These are phyloP conservation scores for Sminthurides bifidus DNA, from an alignment of 1,140 invertebrate genomes.

Conservation along the genomic window DNA sequence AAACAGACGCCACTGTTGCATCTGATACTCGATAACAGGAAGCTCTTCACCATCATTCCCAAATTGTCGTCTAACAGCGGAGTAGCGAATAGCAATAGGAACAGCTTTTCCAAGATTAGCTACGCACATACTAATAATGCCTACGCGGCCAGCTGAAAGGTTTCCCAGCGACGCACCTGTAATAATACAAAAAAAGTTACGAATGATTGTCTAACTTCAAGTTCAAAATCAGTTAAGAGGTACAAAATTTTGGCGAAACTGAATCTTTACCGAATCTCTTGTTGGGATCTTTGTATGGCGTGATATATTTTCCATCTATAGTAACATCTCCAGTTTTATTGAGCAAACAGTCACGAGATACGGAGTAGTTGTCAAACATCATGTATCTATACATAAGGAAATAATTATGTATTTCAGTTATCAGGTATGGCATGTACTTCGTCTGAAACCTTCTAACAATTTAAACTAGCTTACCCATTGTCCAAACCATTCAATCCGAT, in stretches of 20 bases:
- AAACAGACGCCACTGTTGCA: slow-evolving; percentile 49
- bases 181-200: neutral
- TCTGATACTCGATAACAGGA: slow-evolving; percentile 49
- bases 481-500: slow-evolving; percentile 76
- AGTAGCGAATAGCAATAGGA: slow-evolving; percentile 47
- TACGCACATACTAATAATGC: slow-evolving; percentile 37
- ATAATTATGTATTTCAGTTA: neutral
- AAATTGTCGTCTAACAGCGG: slow-evolving; percentile 47
- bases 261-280: slow-evolving; percentile 37
- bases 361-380: slow-evolving; percentile 43
- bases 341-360: slow-evolving; percentile 43
- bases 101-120: slow-evolving; percentile 41
- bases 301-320: slow-evolving; percentile 43
- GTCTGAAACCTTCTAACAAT: neutral
- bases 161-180: slow-evolving; percentile 63
- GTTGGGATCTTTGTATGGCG: slow-evolving; percentile 39
- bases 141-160: slow-evolving; percentile 52
- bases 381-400: slow-evolving; percentile 38
- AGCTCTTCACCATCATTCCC: slow-evolving; percentile 39
- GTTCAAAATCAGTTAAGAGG: neutral
- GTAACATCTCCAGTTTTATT: slow-evolving; percentile 49
- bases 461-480: slow-evolving; percentile 46
- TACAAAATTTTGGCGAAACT: neutral
- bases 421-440: neutral
- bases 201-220: neutral